Conservation (phyloP, 2,797 vertebrate genomes). For the Mormyrops boulengeri region DNA sequence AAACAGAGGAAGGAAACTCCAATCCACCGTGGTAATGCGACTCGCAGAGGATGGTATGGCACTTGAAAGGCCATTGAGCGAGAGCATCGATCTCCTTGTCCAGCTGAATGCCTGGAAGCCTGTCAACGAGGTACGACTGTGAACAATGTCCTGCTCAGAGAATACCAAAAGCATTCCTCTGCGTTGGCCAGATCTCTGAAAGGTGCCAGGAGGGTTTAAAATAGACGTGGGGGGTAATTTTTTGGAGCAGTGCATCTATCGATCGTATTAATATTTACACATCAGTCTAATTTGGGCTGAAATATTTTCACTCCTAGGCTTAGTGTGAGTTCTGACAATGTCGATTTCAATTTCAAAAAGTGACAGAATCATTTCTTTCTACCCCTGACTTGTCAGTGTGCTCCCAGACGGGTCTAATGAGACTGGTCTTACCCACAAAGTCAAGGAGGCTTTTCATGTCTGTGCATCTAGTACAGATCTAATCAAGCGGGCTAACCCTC, state of each 20-base stretch:
- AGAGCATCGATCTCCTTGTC: neutral
- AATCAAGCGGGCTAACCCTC: neutral
- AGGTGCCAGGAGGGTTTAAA: neutral
- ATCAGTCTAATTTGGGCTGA: slow-evolving; percentile 8
- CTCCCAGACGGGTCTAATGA: neutral
- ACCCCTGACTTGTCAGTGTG: slow-evolving; percentile 8
- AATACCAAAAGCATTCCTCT: neutral
- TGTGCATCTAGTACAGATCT: neutral
- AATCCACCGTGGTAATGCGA: neutral
- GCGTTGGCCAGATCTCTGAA: neutral
- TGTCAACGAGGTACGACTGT: neutral
- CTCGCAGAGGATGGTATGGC: neutral
- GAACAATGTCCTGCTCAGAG: neutral
- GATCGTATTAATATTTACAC: neutral
- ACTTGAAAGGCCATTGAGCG: neutral
- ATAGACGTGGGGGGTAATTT: neutral
- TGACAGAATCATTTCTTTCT: slow-evolving; percentile 12
- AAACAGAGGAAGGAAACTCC: neutral
- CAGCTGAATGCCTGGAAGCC: neutral
- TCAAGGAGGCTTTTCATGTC: slow-evolving; percentile 2
- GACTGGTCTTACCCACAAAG: slow-evolving; percentile 14
- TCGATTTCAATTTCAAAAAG: slow-evolving; percentile 20
- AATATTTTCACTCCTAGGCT: slow-evolving; percentile 1
- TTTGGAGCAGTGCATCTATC: neutral
- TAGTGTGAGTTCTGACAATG: slow-evolving; percentile 21